Conservation (phyloP, 2,888 invertebrate genomes). For the Temnothorax unifasciatus region DNA sequence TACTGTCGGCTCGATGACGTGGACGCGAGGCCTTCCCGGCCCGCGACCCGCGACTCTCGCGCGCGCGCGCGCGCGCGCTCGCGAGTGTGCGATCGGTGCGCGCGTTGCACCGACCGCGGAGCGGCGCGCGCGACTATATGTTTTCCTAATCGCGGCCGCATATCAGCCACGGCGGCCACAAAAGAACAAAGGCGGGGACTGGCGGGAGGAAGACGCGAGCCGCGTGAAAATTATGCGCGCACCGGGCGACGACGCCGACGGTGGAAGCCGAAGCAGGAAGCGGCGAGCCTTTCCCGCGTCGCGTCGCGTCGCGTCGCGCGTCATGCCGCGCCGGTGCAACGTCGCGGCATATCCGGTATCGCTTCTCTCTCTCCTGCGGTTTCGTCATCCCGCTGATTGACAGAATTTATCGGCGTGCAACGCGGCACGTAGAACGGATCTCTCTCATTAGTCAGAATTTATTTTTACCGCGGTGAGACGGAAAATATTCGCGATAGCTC, state of each 20-base stretch:
- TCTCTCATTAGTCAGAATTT: constrained; percentile 48
- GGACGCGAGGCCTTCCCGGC: background rate
- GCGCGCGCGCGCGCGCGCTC: too few species aligned
- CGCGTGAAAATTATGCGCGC: constrained; percentile 55
- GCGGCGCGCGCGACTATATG: constrained; percentile 19
- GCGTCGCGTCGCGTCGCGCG: background rate
- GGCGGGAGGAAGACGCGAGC: constrained; percentile 26
- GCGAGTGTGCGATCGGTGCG: constrained; percentile 5
- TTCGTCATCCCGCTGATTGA: constrained; percentile 33
- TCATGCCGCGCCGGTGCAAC: background rate
- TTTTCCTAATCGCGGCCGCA: constrained; percentile 44
- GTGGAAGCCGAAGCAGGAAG: constrained; percentile 41
- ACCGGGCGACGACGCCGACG: constrained; percentile 8
- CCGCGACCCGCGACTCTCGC: too few species aligned
- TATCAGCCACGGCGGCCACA: constrained; percentile 25
- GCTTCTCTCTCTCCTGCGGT: background rate
- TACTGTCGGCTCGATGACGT: constrained; percentile 38
- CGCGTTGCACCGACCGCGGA: constrained; percentile 30
- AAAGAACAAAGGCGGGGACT: constrained; percentile 27
- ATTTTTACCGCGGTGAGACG: constrained; percentile 35
- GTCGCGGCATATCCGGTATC: background rate
- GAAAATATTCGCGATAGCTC: constrained; percentile 28
- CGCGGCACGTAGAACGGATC: constrained; percentile 31
- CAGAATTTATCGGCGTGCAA: constrained; percentile 41
- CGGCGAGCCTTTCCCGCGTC: constrained; percentile 18